phyloP scores from a whole-genome alignment of 1,140 invertebrate species.

The Ylistrum balloti region DNA sequence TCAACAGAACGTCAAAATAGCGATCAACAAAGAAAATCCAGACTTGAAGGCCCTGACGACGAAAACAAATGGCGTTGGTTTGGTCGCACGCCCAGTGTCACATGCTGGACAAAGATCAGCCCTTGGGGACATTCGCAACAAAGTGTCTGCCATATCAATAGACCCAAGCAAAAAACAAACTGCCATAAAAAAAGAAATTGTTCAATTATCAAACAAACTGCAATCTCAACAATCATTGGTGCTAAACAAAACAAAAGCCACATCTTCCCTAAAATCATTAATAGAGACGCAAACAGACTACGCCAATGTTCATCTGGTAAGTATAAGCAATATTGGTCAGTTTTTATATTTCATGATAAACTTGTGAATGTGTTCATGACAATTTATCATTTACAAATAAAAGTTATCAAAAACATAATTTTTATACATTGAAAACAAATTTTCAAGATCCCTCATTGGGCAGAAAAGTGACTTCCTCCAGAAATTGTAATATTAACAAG shows the following conservation, averaged over 20 bases:
- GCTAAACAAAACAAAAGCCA: constrained; percentile 67
- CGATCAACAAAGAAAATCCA: constrained; percentile 62
- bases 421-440: no score
- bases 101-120: constrained; percentile 68
- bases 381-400: no score
- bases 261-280: constrained; percentile 60
- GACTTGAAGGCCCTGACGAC: constrained; percentile 58
- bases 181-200: constrained; percentile 76
- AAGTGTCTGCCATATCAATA: constrained; percentile 77
- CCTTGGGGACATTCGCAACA: constrained; percentile 79
- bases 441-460: no score
- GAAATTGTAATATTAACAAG: no score
- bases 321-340: background rate
- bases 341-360: no score
- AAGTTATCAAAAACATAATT: no score
- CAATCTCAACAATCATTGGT: constrained; percentile 58
- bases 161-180: constrained; percentile 70
- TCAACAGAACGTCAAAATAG: constrained; percentile 57
- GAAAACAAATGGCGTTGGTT: constrained; percentile 53
- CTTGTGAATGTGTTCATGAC: no score
- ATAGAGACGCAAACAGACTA: constrained; percentile 50
- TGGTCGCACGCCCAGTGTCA: constrained; percentile 56
- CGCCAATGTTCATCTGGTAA: constrained; percentile 40
- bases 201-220: constrained; percentile 60
- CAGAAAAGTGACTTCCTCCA: no score